These are phyloP conservation scores for Scomberomorus guttatus DNA, from an alignment of 2,797 vertebrate species.

Conservation along the genomic window DNA sequence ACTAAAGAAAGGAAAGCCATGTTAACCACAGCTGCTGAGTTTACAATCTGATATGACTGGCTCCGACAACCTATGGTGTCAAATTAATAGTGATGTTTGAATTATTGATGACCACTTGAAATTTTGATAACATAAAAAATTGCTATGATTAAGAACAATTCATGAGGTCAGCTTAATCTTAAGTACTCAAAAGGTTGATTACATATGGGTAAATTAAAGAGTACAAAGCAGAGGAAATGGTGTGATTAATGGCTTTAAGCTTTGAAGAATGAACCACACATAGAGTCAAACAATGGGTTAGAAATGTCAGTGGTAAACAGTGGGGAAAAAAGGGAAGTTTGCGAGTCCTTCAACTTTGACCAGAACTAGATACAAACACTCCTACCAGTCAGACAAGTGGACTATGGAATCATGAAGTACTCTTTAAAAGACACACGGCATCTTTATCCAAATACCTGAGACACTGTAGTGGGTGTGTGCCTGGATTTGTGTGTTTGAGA, in stretches of 20 bases:
- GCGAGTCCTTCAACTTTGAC: conserved; percentile 23
- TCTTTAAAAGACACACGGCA: conserved; percentile 19
- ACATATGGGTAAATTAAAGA: conserved; percentile 10
- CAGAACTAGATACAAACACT: conserved; percentile 32
- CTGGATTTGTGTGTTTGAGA: conserved; percentile 5
- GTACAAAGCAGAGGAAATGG: conserved; percentile 9
- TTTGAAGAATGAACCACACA: conserved; percentile 5
- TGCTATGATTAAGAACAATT: conserved; percentile 20
- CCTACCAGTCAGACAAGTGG: conserved; percentile 14
- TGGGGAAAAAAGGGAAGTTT: conserved; percentile 3
- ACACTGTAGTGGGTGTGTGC: background rate
- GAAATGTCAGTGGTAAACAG: conserved; percentile 8
- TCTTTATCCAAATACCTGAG: conserved; percentile 30
- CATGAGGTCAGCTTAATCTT: conserved; percentile 14
- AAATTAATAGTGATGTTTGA: conserved; percentile 32
- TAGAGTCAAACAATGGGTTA: background rate
- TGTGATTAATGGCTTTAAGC: conserved; percentile 1
- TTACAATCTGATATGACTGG: conserved; percentile 52
- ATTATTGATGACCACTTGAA: conserved; percentile 22
- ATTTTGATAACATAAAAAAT: conserved; percentile 3
- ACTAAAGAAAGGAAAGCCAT: conserved; percentile 25
- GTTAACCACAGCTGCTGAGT: conserved; percentile 11
- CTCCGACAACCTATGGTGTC: conserved; percentile 28
- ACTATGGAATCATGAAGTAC: conserved; percentile 20
- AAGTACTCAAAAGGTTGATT: conserved; percentile 19